A percentile compares a stretch with the other conserved stretches of the same genome.
Evolutionary conservation across 2,113 vertebrate genomes (phyloP).

Genomic region (Lynx canadensis): DNA sequence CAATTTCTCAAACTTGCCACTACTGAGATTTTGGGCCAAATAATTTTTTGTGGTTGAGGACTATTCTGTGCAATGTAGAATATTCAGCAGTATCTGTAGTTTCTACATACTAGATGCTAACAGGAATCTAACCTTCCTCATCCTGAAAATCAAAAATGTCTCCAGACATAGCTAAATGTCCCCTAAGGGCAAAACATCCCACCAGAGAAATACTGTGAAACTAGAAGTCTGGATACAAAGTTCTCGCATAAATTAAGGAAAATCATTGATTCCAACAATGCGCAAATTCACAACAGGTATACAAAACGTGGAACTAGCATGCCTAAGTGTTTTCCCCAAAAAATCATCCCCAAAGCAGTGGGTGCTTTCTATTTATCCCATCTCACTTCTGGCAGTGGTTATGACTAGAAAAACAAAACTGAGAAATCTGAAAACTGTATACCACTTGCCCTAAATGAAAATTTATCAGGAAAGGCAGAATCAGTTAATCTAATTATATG

Average conservation of each 20-base stretch:
- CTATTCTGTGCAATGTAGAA: background rate
- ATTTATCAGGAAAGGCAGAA: background rate
- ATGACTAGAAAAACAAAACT: background rate
- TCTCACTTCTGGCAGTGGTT: background rate
- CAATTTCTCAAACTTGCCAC: conserved; percentile 7
- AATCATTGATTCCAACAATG: background rate
- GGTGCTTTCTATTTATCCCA: background rate
- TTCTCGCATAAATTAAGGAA: background rate
- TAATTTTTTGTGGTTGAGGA: background rate
- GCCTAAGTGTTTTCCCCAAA: background rate
- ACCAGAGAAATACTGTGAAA: background rate
- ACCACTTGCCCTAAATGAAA: background rate
- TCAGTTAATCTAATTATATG: background rate
- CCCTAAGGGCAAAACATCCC: background rate
- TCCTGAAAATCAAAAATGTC: background rate
- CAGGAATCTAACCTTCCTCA: background rate
- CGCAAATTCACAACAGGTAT: background rate
- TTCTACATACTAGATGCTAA: background rate
- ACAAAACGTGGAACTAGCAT: conserved; percentile 31
- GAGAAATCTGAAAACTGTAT: background rate
- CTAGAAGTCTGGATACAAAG: background rate
- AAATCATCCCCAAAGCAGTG: background rate
- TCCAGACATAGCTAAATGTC: background rate
- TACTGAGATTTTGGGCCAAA: background rate
- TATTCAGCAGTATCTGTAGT: background rate